phyloP scores from a whole-genome alignment of 2,797 vertebrate genomes.

The Triplophysa yarkandensis region DNA sequence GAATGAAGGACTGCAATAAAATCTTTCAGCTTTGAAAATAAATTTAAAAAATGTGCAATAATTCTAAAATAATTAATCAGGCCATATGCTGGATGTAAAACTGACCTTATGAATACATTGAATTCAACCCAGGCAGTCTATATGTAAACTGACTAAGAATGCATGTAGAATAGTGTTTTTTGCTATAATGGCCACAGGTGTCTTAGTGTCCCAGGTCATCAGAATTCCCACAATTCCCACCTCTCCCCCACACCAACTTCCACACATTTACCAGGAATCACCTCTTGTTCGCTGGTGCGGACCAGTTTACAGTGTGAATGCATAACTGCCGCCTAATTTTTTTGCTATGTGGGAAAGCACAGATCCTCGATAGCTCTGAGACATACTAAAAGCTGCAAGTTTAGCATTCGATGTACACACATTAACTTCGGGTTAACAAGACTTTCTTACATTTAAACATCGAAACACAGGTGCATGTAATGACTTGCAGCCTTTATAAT shows the following conservation, averaged over 20 bases:
- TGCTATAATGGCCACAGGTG: not conserved
- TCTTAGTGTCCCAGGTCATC: too few relatives aligned
- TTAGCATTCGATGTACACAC: slow-evolving; percentile 40
- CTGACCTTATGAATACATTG: too few relatives aligned
- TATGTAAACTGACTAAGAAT: not conserved
- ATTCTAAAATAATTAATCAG: too few relatives aligned
- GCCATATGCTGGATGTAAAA: too few relatives aligned
- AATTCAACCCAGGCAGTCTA: too few relatives aligned
- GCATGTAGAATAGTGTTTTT: not conserved
- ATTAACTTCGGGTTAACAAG: slow-evolving; percentile 24
- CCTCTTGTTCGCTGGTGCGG: slow-evolving; percentile 66
- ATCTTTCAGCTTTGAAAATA: too few relatives aligned
- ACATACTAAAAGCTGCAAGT: slow-evolving; percentile 55
- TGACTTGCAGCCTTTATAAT: slow-evolving; percentile 6
- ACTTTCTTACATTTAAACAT: not conserved
- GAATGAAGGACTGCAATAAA: too few relatives aligned
- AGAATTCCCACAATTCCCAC: slow-evolving; percentile 46
- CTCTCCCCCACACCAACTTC: slow-evolving; percentile 72
- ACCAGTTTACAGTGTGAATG: slow-evolving; percentile 72
- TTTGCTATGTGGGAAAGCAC: slow-evolving; percentile 68
- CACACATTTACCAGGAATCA: slow-evolving; percentile 82
- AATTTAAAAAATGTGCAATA: too few relatives aligned
- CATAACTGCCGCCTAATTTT: slow-evolving; percentile 68
- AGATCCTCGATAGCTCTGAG: slow-evolving; percentile 45
- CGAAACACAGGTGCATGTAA: slow-evolving; percentile 1